Percentiles rank a stretch among this genome's conserved stretches.
These are phyloP conservation scores for Magallana gigas DNA, from an alignment of 1,140 invertebrate genomes.

Conservation along the genomic window DNA sequence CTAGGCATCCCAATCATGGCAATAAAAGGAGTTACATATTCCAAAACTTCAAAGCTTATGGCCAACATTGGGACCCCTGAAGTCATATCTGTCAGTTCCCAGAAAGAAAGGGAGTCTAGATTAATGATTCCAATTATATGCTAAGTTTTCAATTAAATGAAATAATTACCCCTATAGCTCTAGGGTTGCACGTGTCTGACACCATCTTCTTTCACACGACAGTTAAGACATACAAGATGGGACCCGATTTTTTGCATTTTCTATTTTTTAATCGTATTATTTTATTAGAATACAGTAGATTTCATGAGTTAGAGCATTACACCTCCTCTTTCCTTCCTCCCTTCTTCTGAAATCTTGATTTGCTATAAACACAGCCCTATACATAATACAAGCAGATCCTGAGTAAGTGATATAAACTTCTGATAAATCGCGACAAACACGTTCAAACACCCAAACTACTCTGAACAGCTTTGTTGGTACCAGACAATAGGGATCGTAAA, in stretches of 20 bases:
- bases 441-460: neutral
- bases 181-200: neutral
- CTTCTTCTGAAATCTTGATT: neutral
- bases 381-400: neutral
- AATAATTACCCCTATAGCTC: constrained; percentile 3
- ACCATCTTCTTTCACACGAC: neutral
- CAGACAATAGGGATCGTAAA: neutral
- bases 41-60: constrained; percentile 17
- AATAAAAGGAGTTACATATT: constrained; percentile 17
- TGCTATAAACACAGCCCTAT: neutral
- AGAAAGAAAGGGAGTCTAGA: constrained; percentile 2
- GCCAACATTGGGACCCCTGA: neutral
- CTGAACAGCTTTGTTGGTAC: constrained; percentile 1
- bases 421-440: neutral
- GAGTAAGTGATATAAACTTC: neutral
- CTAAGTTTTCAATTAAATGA: constrained; percentile 29
- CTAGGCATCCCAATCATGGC: constrained; percentile 16
- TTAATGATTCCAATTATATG: constrained; percentile 11
- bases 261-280: neutral
- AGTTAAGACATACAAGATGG: neutral
- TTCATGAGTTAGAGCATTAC: neutral
- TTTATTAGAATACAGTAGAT: neutral
- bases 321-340: too few relatives aligned
- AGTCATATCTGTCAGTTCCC: constrained; percentile 23
- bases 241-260: too few relatives aligned